phyloP scores from a whole-genome alignment of 92 coral and sea anemone species.

The Porites divaricata region DNA sequence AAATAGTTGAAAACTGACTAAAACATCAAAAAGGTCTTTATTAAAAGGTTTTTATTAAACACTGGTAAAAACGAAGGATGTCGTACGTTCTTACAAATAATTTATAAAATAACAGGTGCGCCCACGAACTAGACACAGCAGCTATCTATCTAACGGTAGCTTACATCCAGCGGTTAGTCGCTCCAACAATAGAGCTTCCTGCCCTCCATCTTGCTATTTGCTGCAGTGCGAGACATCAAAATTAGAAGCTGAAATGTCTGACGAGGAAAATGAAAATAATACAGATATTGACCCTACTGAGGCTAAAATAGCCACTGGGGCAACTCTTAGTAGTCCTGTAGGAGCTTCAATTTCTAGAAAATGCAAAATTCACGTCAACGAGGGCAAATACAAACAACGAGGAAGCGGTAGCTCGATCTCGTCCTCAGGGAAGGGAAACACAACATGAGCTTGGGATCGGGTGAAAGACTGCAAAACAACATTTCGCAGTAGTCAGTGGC shows the following conservation, averaged over 20 bases:
- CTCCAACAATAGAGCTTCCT: too few species aligned
- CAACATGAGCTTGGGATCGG: conserved; percentile 59
- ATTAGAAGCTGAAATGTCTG: conserved; percentile 21
- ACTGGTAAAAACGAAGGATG: too few species aligned
- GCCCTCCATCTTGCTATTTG: not conserved
- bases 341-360: too few species aligned
- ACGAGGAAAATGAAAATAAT: conserved; percentile 52
- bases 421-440: conserved; percentile 36
- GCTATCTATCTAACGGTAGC: too few species aligned
- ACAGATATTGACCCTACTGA: conserved; percentile 45
- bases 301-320: conserved; percentile 54
- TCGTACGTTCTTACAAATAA: too few species aligned
- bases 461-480: conserved; percentile 52
- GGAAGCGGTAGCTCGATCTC: conserved; percentile 29
- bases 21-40: too few species aligned
- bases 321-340: conserved; percentile 49
- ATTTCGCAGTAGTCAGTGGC: conserved; percentile 64
- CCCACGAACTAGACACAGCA: too few species aligned
- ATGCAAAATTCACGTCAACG: conserved; percentile 54
- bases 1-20: too few species aligned
- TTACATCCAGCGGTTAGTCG: too few species aligned
- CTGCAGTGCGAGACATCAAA: conserved; percentile 28
- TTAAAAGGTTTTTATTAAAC: too few species aligned
- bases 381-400: conserved; percentile 61
- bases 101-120: too few species aligned